Evolutionary conservation across 1,140 invertebrate species (phyloP).

Genomic region (Phthorimaea operculella): DNA sequence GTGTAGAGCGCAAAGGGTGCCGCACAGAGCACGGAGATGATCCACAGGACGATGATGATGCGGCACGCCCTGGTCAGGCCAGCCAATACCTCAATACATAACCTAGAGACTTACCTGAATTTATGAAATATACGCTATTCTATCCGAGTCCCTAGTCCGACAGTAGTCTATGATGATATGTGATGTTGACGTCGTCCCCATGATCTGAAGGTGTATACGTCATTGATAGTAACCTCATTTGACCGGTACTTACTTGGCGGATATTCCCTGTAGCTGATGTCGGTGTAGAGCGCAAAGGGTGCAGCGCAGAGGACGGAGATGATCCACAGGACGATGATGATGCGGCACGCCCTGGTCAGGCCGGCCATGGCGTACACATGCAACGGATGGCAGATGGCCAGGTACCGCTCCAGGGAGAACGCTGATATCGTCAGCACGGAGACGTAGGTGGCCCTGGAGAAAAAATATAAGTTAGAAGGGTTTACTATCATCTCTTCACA

Average conservation of each 20-base stretch:
- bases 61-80: constrained; percentile 81
- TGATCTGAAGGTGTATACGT: too few relatives aligned
- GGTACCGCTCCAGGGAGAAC: constrained; percentile 87
- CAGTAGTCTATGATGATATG: too few relatives aligned
- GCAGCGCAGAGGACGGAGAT: constrained; percentile 81
- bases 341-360: constrained; percentile 79
- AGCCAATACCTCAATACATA: too few relatives aligned
- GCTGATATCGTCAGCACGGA: constrained; percentile 92
- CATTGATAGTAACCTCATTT: too few relatives aligned
- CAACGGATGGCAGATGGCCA: constrained; percentile 92
- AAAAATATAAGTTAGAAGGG: constrained; percentile 12
- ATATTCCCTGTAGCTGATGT: constrained; percentile 76
- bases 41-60: constrained; percentile 84
- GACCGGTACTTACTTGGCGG: constrained; percentile 73
- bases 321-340: constrained; percentile 84
- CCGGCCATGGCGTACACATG: constrained; percentile 82
- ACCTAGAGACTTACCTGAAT: too few relatives aligned
- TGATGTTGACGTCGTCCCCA: too few relatives aligned
- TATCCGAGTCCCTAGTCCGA: too few relatives aligned
- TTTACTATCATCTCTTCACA: too few relatives aligned
- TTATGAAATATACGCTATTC: too few relatives aligned
- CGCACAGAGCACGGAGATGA: constrained; percentile 80
- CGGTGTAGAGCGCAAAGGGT: constrained; percentile 80
- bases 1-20: constrained; percentile 81
- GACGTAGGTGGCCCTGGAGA: constrained; percentile 82